phyloP scores from a whole-genome alignment of 2,888 invertebrate species.

The Ditula angustiorana region DNA sequence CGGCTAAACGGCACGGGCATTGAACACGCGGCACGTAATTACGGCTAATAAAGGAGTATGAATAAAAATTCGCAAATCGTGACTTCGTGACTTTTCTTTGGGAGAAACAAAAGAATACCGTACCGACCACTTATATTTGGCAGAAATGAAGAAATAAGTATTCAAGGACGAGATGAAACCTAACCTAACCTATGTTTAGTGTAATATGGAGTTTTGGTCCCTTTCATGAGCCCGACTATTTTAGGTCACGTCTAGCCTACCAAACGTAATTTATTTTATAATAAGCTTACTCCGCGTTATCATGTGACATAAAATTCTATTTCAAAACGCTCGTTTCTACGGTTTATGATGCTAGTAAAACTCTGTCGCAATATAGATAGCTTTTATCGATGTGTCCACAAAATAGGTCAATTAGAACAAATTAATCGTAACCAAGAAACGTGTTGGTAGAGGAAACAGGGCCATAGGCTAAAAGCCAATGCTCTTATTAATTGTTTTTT shows the following conservation, averaged over 20 bases:
- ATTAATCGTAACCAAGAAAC: constrained; percentile 4
- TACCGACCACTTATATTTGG: not conserved
- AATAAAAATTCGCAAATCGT: constrained; percentile 1
- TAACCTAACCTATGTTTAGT: not conserved
- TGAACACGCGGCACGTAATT: not conserved
- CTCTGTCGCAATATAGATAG: constrained; percentile 8
- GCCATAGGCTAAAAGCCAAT: constrained; percentile 10
- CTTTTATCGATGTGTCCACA: not conserved
- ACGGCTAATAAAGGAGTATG: not conserved
- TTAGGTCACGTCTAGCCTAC: not conserved
- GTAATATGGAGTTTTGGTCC: not conserved
- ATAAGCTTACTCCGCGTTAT: not conserved
- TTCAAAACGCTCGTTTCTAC: not conserved
- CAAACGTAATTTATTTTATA: not conserved
- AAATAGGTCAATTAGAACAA: constrained; percentile 2
- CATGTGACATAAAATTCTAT: not conserved
- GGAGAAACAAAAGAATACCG: not conserved
- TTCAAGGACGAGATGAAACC: not conserved
- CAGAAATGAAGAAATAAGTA: no score
- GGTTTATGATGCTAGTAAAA: not conserved
- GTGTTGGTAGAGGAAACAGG: constrained; percentile 7
- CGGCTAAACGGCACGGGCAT: constrained; percentile 2
- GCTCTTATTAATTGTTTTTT: constrained; percentile 11
- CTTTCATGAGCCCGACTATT: not conserved
- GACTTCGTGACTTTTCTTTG: not conserved